phyloP scores from a whole-genome alignment of 2,888 invertebrate species.

The Yponomeuta sedellus region DNA sequence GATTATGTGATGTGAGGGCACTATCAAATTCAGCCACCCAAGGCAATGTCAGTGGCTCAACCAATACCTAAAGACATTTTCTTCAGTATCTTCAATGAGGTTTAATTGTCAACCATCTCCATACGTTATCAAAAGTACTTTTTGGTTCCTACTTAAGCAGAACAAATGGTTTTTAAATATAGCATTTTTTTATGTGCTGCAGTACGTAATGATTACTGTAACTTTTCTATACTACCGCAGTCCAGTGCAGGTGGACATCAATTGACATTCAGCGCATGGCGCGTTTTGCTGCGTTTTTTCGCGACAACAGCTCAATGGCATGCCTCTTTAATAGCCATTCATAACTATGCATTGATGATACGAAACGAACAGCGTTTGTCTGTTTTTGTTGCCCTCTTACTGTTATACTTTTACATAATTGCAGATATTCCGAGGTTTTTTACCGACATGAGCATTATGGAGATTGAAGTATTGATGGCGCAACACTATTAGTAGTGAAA shows the following conservation, averaged over 20 bases:
- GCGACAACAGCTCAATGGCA: constrained; percentile 8
- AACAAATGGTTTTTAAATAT: no score
- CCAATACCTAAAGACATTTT: no score
- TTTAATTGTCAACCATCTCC: no score
- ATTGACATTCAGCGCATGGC: constrained; percentile 19
- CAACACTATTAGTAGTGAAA: background rate
- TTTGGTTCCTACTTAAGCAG: no score
- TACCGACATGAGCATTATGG: background rate
- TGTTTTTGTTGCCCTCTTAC: constrained; percentile 5
- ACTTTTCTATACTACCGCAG: constrained; percentile 23
- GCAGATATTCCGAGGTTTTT: background rate
- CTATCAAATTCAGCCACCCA: no score
- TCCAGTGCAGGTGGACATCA: constrained; percentile 18
- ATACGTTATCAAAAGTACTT: no score
- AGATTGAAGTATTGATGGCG: background rate
- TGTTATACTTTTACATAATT: constrained; percentile 11
- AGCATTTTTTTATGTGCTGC: no score
- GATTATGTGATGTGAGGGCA: no score
- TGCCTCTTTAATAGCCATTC: constrained; percentile 8
- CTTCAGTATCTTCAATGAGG: no score
- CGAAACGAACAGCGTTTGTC: constrained; percentile 6
- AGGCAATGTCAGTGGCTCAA: no score
- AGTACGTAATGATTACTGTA: constrained; percentile 18
- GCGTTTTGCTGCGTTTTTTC: constrained; percentile 9
- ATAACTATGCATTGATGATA: constrained; percentile 7